Percentiles rank a stretch among this genome's conserved stretches.
phyloP scores from a whole-genome alignment of 2,888 invertebrate species.

The Osedax frankpressi region DNA sequence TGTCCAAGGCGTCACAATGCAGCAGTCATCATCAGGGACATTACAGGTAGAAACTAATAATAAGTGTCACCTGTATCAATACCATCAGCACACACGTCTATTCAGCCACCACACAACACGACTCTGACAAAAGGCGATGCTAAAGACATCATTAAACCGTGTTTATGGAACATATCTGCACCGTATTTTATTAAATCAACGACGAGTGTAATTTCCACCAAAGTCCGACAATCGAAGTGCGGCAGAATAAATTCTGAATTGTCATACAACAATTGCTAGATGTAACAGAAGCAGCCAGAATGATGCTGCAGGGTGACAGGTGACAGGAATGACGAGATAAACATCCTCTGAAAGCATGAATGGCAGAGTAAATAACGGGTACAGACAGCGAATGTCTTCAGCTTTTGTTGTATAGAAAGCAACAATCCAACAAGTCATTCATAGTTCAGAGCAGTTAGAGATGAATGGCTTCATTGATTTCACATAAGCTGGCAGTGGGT shows the following conservation, averaged over 20 bases:
- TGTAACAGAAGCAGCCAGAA: slow-evolving; percentile 2
- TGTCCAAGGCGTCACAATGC: not conserved
- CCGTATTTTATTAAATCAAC: not conserved
- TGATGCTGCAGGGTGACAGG: not conserved
- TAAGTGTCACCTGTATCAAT: slow-evolving; percentile 3
- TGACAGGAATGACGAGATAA: slow-evolving; percentile 10
- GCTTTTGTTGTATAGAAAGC: not conserved
- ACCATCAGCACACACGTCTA: not conserved
- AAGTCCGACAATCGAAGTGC: not conserved
- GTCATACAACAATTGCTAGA: not conserved
- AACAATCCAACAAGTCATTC: not conserved
- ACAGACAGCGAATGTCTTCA: not conserved
- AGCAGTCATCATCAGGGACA: not conserved
- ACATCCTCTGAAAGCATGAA: not conserved
- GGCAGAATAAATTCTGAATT: not conserved
- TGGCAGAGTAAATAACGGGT: slow-evolving; percentile 5
- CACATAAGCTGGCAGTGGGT: not conserved
- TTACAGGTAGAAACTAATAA: slow-evolving; percentile 5
- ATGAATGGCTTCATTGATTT: slow-evolving; percentile 8
- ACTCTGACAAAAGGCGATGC: not conserved
- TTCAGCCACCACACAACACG: not conserved
- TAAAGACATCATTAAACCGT: slow-evolving; percentile 1
- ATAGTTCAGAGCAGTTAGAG: not conserved
- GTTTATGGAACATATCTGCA: not conserved
- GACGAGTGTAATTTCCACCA: not conserved